Evolutionary conservation across 2,888 invertebrate genomes (phyloP), one percentile per base, ranked within the genome.

Genomic region (Thelaira solivaga): DNA sequence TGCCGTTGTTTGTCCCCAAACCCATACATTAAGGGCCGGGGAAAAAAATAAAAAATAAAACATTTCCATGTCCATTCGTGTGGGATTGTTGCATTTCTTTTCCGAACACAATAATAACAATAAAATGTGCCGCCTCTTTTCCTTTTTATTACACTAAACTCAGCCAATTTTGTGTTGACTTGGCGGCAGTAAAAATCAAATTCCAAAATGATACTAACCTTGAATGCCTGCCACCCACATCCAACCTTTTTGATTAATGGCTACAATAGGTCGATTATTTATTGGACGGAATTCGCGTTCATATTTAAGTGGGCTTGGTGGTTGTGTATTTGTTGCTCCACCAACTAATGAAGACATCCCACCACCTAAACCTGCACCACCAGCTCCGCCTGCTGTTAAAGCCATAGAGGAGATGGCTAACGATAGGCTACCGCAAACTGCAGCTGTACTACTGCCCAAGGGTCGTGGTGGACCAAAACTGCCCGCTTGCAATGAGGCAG

Each of bases 191-290:
- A n/a, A 41, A n/a, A 41, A 45, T 10, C 8, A 13, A 22, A 16
- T n/a, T n/a, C n/a, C n/a, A 8, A 45, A n/a, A 26, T 39, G 29
- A 2, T 13, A 61, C 36, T n/a, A 20, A 86, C 86, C 95, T 79
- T 93, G 92, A 71, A 96, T 92, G 36, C 95, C 95, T 18, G 95
- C 94, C 64, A 96, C 92, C 92, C 95, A 96, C 88, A 93, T 92
- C 96, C 96, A 96, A 47, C 96, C 96, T 76, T 93, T 92, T 84
- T 90, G 91, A 88, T 94, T 94, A 53, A 91, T 92, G 76, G 92
- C 92, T 77, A 92, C 92, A 83, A 90, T 90, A 72, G 93, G 91
- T 81, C 90, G 90, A 85, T 93, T 93, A 31, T 91, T 88, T 57
- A 93, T 90, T 18, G 92, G 91, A 82, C 91, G 91, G 83, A 90